These are phyloP conservation scores for Pomacea maculata DNA, from an alignment of 1,140 invertebrate genomes.

Conservation along the genomic window DNA sequence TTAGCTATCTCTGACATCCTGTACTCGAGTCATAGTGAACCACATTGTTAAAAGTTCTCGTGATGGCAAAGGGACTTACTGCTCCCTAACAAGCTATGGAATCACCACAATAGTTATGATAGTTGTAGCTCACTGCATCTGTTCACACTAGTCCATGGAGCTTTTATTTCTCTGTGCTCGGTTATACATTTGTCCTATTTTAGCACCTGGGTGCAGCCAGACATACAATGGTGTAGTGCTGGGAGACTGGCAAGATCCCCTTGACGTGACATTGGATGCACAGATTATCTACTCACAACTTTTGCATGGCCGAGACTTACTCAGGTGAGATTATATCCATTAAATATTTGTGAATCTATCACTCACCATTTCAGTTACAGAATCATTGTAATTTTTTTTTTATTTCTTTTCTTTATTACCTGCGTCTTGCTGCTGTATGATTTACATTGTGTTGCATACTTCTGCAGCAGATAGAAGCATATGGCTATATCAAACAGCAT, in stretches of 20 bases:
- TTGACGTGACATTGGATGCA: slow-evolving; percentile 42
- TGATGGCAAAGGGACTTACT: too few relatives aligned
- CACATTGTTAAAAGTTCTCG: too few relatives aligned
- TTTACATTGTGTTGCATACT: neutral
- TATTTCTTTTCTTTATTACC: neutral
- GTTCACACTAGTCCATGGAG: too few relatives aligned
- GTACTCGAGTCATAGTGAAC: too few relatives aligned
- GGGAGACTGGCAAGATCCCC: slow-evolving; percentile 48
- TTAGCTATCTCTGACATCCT: too few relatives aligned
- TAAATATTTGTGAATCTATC: neutral
- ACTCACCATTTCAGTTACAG: neutral
- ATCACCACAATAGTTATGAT: too few relatives aligned
- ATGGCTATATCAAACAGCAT: neutral
- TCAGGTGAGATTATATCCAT: slow-evolving; percentile 27
- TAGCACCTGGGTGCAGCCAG: slow-evolving; percentile 45
- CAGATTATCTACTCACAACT: slow-evolving; percentile 49
- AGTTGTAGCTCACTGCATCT: too few relatives aligned
- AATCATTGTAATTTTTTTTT: neutral
- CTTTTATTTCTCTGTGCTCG: too few relatives aligned
- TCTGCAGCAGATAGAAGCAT: neutral
- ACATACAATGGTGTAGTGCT: slow-evolving; percentile 44
- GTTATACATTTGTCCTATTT: neutral
- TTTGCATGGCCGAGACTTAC: slow-evolving; percentile 26
- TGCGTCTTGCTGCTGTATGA: too few relatives aligned
- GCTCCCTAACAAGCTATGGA: too few relatives aligned